Base-by-base conservation (phyloP, 2,797 vertebrate genomes). In the Gallinago solitaria region DNA sequence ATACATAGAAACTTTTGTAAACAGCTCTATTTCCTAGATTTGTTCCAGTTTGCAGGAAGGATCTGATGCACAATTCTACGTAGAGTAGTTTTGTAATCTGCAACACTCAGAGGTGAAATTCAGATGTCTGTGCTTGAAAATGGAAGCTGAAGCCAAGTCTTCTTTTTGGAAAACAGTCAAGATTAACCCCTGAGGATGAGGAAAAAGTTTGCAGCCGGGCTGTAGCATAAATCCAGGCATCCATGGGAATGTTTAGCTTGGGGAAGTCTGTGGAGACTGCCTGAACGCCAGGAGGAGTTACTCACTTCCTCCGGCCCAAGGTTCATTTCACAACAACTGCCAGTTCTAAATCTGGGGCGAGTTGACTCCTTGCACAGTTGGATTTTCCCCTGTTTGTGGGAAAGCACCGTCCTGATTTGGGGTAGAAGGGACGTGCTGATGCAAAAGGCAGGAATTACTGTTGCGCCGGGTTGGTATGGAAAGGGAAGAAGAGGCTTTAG, bases 31-130 rank as follows among this genome's bases (percentile, higher is more conserved):
- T 95, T 95, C 87, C 78, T 90, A 87, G 90, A 86, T 96, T 93
- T 95, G 95, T 96, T 91, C 88, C 89, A 95, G 76, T 95, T 95
- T 95, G 64, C 93, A 95, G 95, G 92, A 95, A 97, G 93, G 90
- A 94, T 96, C 83, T 95, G 95, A 95, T 96, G 94, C 75, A 91
- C 68, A 6, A 65, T 92, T 91, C 93, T 96, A 90, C 47, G 11
- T 95, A 61, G 90, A 65, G 33, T 87, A 78, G 89, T 96, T 96
- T 91, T 92, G 73, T 90, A 90, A 87, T 93, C 88, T 83, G 64
- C 90, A 50, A 9, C 45, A 59, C 80, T 93, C 83, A 79, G 81
- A 94, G 76, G 81, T 94, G 90, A 95, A 93, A 95, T 94, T 70
- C 53, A 90, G 81, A 90, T 87, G 80, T 95, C 81, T 94, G 61